These are phyloP conservation scores for Podilymbus podiceps DNA, from an alignment of 2,113 vertebrate genomes.

Conservation along the genomic window DNA sequence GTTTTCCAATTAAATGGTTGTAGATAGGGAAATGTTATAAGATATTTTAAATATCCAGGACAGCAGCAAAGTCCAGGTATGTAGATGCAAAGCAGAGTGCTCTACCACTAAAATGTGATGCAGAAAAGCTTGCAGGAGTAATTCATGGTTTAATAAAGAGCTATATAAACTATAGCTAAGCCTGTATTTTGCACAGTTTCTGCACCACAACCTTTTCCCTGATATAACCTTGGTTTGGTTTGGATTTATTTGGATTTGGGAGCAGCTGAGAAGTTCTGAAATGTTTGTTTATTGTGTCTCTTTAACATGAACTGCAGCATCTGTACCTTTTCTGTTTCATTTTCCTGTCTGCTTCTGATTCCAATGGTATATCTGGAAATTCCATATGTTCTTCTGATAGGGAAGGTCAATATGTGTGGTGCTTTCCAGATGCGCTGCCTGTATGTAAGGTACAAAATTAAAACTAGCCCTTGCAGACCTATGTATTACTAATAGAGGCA, in stretches of 20 bases:
- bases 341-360: background rate
- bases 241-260: background rate
- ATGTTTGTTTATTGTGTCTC: background rate
- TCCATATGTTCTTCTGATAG: accelerated
- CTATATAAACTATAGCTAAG: background rate
- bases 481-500: background rate
- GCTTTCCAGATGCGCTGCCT: background rate
- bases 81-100: background rate
- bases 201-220: background rate
- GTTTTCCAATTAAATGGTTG: background rate
- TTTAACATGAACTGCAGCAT: background rate
- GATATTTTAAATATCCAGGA: background rate
- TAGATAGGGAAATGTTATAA: background rate
- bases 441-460: background rate
- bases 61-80: background rate
- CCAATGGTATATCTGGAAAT: background rate
- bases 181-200: background rate
- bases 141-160: background rate
- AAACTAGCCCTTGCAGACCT: background rate
- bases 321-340: background rate
- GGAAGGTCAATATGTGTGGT: background rate
- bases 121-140: background rate
- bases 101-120: background rate
- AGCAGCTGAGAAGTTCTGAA: background rate
- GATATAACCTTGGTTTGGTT: background rate